Percentiles rank a stretch among this genome's conserved stretches.
These are phyloP conservation scores for Tachypleus tridentatus DNA, from an alignment of 1,140 invertebrate genomes.

Conservation along the genomic window DNA sequence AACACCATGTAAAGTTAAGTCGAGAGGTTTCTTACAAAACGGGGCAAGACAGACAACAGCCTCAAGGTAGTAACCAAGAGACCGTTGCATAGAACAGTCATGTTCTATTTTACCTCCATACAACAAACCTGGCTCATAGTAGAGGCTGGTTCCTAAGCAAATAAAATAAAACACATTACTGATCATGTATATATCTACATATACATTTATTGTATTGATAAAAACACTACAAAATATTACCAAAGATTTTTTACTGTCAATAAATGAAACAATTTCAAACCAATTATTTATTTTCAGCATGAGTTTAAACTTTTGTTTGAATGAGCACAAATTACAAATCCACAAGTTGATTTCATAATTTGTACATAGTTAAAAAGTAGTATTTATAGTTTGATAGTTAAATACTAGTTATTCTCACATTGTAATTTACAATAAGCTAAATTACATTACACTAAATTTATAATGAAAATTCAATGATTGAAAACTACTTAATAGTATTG, in stretches of 20 bases:
- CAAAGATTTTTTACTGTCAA: neutral
- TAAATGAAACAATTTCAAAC: too few relatives aligned
- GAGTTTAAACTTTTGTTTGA: too few relatives aligned
- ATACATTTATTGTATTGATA: neutral
- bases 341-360: too few relatives aligned
- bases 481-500: too few relatives aligned
- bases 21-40: constrained; percentile 83
- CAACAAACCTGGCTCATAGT: constrained; percentile 78
- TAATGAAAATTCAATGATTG: too few relatives aligned
- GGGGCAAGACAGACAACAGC: constrained; percentile 74
- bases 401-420: too few relatives aligned
- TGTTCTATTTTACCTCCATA: constrained; percentile 75
- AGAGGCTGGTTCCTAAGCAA: constrained; percentile 54
- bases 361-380: too few relatives aligned
- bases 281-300: too few relatives aligned
- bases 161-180: neutral
- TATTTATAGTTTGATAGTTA: too few relatives aligned
- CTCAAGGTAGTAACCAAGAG: constrained; percentile 88
- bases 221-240: neutral
- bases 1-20: constrained; percentile 68
- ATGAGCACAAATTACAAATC: too few relatives aligned
- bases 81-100: constrained; percentile 66
- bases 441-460: too few relatives aligned
- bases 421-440: too few relatives aligned
- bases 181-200: neutral